Evolutionary conservation across 2,113 vertebrate species (phyloP), one percentile per base, ranked within the genome.

Genomic region (Cavia aperea): DNA sequence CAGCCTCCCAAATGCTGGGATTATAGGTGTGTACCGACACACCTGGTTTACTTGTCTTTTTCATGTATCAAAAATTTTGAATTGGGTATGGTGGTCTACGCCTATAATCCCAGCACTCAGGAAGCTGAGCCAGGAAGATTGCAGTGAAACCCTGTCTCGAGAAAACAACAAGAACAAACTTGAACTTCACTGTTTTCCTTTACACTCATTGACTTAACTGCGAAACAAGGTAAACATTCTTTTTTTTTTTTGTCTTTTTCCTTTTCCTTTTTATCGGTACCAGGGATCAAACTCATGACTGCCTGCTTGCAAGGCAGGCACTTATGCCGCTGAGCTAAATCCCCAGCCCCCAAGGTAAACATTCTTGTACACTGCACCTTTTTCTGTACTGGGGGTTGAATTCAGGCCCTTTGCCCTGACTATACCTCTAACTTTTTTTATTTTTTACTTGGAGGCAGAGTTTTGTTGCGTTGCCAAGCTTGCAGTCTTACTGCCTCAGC

Each of bases 171-270:
- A 54, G 33, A 78, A 68, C 51, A 78, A 78, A 7, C 49, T 77
- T 49, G 18, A 15, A 33, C 39, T 73, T 91, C 62, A 36, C 43
- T 83, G 11, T 86, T 90, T 90, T 14, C 62, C 72, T 65, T 92
- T 82, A 24, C 62, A 18, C 43, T 33, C 33, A n/a, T 70, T 70
- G 63, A 16, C 46, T 85, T 16, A 81, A 89, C n/a, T 83, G 78
- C 39, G 39, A 92, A 68, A 88, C 68, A 93, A 93, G 39, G 58
- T n/a, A 89, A 92, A 78, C 78, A 89, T 62, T 46, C 7, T 24
- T 4, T 39, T 39, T 39, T 39, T 39, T 39, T 39, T 39, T 39
- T 39, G 39, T 39, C 39, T 39, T 39, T 39, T 39, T 39, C 39
- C 39, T 39, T 39, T 39, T 39, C 39, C 39, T 39, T 39, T 39